Evolutionary conservation across 2,113 vertebrate genomes (phyloP), one percentile per base, ranked within the genome.

Genomic region (Stigmatopora argus): DNA sequence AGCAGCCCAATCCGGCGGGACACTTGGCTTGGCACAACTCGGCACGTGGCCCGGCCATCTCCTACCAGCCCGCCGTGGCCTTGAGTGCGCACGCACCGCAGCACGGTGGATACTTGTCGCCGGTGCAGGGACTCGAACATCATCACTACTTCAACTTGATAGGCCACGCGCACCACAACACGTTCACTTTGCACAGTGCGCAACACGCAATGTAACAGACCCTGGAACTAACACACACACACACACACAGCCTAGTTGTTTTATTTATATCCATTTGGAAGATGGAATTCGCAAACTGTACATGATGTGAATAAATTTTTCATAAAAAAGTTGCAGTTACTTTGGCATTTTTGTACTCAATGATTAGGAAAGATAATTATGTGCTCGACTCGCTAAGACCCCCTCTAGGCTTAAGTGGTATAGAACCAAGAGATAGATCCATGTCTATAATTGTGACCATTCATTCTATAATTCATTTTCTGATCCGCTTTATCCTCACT

Each of bases 141-240:
- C 92, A 95, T 66, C 95, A 95, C 78, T 99, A 95, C 78, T 91
- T 99, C 82, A 95, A 93, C 87, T 89, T 98, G 19, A 86, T 99
- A 57, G 92, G 95, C 38, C 96, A 95, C 81, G 87, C 94, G 8
- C 95, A 96, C 78, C 85, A 93, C 18, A 93, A 90, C 70, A 81
- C 93, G 18, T 94, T 95, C 56, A 92, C 91, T 77, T 84, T 97
- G 78, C 94, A 96, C 86, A 88, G 90, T 10, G 89, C 94, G 44
- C 95, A 95, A 77, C 95, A 95, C 3, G 90, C 94, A 74, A 89
- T 98, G 87, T 97, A 92, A 92, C 23, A 48, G 12, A 17, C 13
- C 11, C 44, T 6, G 15, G 3, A 18, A 62, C n/a, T 2, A 34
- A n/a, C 31, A 10, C 58, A 19, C 55, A 57, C 26, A 69, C 15